Evolutionary conservation across 2,888 invertebrate species (phyloP).

Genomic region (Andrena haemorrhoa): DNA sequence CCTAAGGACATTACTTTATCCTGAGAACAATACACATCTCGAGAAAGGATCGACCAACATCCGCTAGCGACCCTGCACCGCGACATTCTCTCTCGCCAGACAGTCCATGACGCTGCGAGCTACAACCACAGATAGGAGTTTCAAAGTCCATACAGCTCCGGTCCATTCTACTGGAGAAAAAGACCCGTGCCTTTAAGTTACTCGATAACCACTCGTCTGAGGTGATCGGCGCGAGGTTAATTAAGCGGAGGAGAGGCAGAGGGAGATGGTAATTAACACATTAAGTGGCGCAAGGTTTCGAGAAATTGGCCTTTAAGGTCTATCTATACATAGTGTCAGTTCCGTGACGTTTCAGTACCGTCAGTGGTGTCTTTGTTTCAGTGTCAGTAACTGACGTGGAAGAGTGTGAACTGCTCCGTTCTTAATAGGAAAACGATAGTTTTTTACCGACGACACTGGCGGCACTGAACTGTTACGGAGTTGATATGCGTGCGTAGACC

Average conservation of each 20-base stretch:
- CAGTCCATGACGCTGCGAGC: background rate
- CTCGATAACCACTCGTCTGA: background rate
- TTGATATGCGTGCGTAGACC: too few relatives aligned
- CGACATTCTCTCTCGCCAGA: background rate
- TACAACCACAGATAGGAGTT: background rate
- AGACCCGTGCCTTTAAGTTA: background rate
- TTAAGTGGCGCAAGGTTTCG: too few relatives aligned
- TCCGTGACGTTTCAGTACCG: too few relatives aligned
- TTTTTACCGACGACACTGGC: too few relatives aligned
- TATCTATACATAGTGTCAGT: too few relatives aligned
- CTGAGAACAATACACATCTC: background rate
- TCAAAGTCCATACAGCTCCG: background rate
- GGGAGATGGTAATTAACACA: too few relatives aligned
- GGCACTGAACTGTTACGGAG: too few relatives aligned
- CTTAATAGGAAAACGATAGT: too few relatives aligned
- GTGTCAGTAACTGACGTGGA: too few relatives aligned
- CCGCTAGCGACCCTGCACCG: background rate
- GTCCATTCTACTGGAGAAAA: background rate
- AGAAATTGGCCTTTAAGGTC: too few relatives aligned
- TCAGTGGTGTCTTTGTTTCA: too few relatives aligned
- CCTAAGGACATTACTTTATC: constrained; percentile 2
- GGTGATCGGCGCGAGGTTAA: constrained; percentile 29
- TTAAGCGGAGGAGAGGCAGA: background rate
- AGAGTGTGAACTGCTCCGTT: too few relatives aligned
- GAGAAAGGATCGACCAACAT: constrained; percentile 5